Percentiles rank a stretch among this genome's conserved stretches.
Conservation (phyloP, 2,888 invertebrate species). For the Leucozona laternaria region DNA sequence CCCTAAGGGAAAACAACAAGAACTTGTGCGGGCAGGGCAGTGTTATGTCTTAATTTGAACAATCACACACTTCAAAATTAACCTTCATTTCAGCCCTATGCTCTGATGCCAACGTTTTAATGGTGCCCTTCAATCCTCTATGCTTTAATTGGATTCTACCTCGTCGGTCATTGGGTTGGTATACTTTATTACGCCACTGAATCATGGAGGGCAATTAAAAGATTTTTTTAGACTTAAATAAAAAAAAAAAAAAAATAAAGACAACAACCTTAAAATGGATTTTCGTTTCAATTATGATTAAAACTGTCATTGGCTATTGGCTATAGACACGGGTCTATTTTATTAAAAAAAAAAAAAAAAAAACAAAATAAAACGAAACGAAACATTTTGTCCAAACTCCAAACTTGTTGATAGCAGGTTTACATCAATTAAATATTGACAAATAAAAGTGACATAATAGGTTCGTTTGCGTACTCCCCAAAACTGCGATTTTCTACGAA, state of each 20-base stretch:
- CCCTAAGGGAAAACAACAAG: not conserved
- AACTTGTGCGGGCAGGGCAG: not conserved
- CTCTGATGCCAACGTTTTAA: not conserved
- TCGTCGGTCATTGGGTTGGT: not conserved
- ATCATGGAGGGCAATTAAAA: not conserved
- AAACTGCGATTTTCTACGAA: too few species aligned
- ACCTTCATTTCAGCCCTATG: not conserved
- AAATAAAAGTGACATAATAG: too few species aligned
- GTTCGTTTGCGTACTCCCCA: too few species aligned
- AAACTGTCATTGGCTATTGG: not conserved
- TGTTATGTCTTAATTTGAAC: not conserved
- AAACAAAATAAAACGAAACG: not conserved
- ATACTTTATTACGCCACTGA: not conserved
- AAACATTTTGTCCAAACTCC: not conserved
- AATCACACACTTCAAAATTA: not conserved
- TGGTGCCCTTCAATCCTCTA: not conserved
- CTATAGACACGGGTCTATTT: not conserved
- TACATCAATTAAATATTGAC: not conserved
- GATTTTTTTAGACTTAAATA: not conserved
- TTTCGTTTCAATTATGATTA: not conserved
- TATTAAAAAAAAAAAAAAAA: not conserved
- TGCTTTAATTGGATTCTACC: conserved; percentile 10
- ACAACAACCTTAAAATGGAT: not conserved
- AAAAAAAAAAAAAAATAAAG: not conserved
- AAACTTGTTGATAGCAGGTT: not conserved